Percentiles rank a stretch among this genome's conserved stretches.
Conservation (phyloP, 1,140 invertebrate species). For the Oryzaephilus surinamensis region DNA sequence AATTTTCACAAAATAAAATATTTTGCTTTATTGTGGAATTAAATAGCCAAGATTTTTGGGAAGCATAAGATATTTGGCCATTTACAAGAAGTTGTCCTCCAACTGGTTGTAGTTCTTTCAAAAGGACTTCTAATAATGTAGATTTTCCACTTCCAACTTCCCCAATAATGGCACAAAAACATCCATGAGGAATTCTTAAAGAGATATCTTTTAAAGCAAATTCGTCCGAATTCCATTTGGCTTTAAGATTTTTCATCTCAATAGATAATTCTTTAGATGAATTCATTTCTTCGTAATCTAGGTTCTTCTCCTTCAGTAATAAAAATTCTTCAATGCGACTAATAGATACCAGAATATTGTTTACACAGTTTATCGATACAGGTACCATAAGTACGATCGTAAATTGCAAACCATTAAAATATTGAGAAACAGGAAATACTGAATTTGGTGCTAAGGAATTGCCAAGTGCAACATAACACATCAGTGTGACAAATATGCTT, state of each 20-base stretch:
- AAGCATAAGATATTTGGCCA: constrained; percentile 66
- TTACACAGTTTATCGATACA: constrained; percentile 51
- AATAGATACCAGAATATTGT: constrained; percentile 57
- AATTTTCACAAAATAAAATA: constrained; percentile 37
- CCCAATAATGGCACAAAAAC: constrained; percentile 61
- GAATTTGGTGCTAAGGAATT: constrained; percentile 56
- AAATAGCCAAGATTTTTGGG: constrained; percentile 68
- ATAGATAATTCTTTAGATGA: constrained; percentile 31
- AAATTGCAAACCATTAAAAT: constrained; percentile 55
- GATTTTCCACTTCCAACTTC: constrained; percentile 77
- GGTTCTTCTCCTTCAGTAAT: constrained; percentile 47
- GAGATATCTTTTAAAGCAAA: constrained; percentile 15
- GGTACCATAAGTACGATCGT: constrained; percentile 61
- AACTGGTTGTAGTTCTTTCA: constrained; percentile 55
- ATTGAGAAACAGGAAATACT: constrained; percentile 59
- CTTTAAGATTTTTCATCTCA: constrained; percentile 37
- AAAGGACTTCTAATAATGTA: constrained; percentile 56
- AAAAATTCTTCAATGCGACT: constrained; percentile 55
- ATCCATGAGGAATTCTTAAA: constrained; percentile 15
- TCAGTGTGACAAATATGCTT: constrained; percentile 60
- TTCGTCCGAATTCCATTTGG: constrained; percentile 16
- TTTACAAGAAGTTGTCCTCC: constrained; percentile 52
- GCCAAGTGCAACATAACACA: constrained; percentile 55
- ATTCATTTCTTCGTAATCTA: constrained; percentile 24
- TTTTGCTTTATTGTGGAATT: constrained; percentile 41